Conservation (phyloP, 2,113 vertebrate species). For the Charadrius vociferus region DNA sequence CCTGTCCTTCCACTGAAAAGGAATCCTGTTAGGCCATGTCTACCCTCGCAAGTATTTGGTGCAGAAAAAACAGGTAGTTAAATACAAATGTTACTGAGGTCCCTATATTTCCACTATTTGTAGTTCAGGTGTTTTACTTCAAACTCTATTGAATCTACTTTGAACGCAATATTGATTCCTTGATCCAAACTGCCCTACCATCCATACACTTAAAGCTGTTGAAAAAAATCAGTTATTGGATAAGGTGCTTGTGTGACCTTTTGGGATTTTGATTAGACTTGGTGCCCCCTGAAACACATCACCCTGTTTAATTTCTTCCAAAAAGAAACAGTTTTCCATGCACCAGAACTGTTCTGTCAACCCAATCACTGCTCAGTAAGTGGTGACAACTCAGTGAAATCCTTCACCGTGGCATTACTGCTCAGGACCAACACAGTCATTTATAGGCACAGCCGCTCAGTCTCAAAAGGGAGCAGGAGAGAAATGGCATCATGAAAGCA, state of each 20-base stretch:
- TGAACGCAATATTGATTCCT: background rate
- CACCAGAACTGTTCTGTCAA: background rate
- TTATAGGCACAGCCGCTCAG: background rate
- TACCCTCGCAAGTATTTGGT: background rate
- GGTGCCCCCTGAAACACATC: background rate
- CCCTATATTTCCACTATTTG: background rate
- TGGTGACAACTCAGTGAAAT: background rate
- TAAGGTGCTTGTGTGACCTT: background rate
- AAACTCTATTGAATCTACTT: background rate
- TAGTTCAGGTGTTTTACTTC: background rate
- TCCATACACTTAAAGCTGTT: background rate
- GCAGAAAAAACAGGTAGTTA: background rate
- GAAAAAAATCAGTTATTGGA: background rate
- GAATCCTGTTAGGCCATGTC: background rate
- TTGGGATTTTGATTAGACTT: background rate
- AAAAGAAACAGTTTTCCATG: background rate
- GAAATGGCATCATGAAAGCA: background rate
- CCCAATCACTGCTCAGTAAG: background rate
- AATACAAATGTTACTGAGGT: background rate
- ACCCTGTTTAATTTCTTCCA: background rate
- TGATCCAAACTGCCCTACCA: background rate
- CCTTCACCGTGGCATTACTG: background rate
- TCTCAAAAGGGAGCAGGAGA: background rate
- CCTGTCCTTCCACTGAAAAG: background rate
- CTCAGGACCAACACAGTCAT: background rate